phyloP scores from a whole-genome alignment of 1,140 invertebrate genomes.

The Drosophila ambigua region DNA sequence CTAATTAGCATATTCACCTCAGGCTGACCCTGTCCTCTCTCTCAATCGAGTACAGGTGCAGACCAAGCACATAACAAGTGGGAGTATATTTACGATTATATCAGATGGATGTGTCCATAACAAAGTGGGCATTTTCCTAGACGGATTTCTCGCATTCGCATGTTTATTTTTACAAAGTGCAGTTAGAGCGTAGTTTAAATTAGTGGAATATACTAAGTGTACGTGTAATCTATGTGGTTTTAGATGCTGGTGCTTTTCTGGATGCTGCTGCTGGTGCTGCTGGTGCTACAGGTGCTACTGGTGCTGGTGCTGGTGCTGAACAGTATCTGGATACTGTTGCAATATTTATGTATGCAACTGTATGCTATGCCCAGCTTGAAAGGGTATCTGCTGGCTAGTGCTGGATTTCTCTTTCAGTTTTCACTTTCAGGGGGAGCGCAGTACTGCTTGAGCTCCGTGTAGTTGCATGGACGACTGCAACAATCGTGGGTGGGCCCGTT shows the following conservation, averaged over 20 bases:
- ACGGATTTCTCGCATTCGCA: constrained; percentile 17
- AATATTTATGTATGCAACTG: too few relatives aligned
- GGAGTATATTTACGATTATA: not conserved
- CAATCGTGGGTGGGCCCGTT: constrained; percentile 60
- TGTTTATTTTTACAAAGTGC: constrained; percentile 65
- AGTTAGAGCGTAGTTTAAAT: constrained; percentile 72
- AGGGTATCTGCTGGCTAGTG: not conserved
- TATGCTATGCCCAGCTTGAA: too few relatives aligned
- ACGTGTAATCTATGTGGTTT: constrained; percentile 32
- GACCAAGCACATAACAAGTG: too few relatives aligned
- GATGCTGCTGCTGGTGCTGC: not conserved
- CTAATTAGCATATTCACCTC: too few relatives aligned
- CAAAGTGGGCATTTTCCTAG: not conserved
- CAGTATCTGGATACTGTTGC: too few relatives aligned
- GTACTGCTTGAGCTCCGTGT: constrained; percentile 54
- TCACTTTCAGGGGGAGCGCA: constrained; percentile 49
- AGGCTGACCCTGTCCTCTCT: too few relatives aligned
- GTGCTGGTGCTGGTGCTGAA: too few relatives aligned
- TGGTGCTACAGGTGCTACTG: too few relatives aligned
- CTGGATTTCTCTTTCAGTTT: not conserved
- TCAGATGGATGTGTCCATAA: not conserved
- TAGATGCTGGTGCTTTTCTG: constrained; percentile 15
- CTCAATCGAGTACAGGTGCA: too few relatives aligned
- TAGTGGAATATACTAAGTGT: constrained; percentile 68
- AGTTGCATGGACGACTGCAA: constrained; percentile 56